Evolutionary conservation across 2,888 invertebrate species (phyloP), one percentile per base, ranked within the genome.

Genomic region (Hydrotaea cyrtoneurina): DNA sequence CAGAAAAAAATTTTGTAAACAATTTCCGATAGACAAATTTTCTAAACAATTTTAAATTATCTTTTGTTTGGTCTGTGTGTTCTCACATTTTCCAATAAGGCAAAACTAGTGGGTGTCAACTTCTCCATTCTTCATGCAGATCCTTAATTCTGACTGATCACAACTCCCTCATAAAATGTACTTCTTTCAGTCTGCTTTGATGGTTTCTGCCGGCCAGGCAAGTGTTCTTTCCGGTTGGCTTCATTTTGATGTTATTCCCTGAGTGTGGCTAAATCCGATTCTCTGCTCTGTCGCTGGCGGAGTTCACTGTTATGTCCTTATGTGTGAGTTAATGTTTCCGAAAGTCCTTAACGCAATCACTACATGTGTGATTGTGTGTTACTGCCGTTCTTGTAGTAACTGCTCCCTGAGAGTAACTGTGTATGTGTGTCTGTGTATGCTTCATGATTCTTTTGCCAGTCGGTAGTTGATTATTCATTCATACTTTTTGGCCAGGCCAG

Each of bases 271-370:
- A 11, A n/a, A 43, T 39, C 2, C 39, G 46, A 46, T 46, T 46
- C 23, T 46, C 19, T 19, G 46, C 46, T 15, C 23, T 46, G 43
- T 23, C 46, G 1, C 43, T 36, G 13, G 11, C 23, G 1, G 23
- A 31, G n/a, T 69, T 13, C 23, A n/a, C 21, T 69, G 3, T 46
- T 23, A 26, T 39, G 46, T 43, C 15, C 15, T 26, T 80, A 79
- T 83, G 78, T 76, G 73, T 76, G 85, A 86, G 86, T 85, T 80
- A 86, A 89, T 86, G 82, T 82, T 77, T 69, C 26, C n/a, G 26
- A 83, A 78, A 74, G 46, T 39, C 73, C 64, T 59, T 36, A 72
- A 78, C 80, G 13, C n/a, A n/a, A 50, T 0, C 13, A 50, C n/a
- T 2, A n/a, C n/a, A 86, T 83, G 69, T 82, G 83, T 80, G 75